Conservation (phyloP, 2,797 vertebrate genomes). For the Sebastolobus alascanus region DNA sequence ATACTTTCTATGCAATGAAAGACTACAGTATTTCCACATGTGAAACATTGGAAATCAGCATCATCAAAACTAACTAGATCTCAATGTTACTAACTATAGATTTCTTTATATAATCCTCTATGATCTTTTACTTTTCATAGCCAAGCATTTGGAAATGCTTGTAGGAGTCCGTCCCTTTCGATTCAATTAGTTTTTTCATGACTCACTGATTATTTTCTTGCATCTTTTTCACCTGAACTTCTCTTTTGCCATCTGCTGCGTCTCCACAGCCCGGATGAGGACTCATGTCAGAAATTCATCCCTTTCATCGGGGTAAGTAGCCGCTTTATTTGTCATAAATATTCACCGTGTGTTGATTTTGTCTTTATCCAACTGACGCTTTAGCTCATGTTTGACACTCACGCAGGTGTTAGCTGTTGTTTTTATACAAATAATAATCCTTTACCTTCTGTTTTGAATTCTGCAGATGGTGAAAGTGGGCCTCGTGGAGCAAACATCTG, state of each 20-base stretch:
- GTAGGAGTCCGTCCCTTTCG: slow-evolving; percentile 20
- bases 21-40: slow-evolving; percentile 48
- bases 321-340: not conserved
- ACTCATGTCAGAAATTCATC: slow-evolving; percentile 98
- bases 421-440: not conserved
- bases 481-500: slow-evolving; percentile 94
- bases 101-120: slow-evolving; percentile 14
- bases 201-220: slow-evolving; percentile 13
- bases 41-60: slow-evolving; percentile 48
- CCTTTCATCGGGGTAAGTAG: slow-evolving; percentile 95
- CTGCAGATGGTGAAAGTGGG: slow-evolving; percentile 97
- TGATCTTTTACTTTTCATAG: slow-evolving; percentile 3
- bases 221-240: slow-evolving; percentile 16
- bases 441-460: slow-evolving; percentile 13
- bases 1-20: slow-evolving; percentile 27
- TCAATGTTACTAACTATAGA: slow-evolving; percentile 28
- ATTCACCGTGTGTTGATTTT: slow-evolving; percentile 2
- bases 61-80: slow-evolving; percentile 45
- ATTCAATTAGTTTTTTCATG: not conserved
- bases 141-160: slow-evolving; percentile 22
- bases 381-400: not conserved
- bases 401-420: not conserved
- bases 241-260: slow-evolving; percentile 8
- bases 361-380: not conserved
- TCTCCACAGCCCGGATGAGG: slow-evolving; percentile 92